These are phyloP conservation scores for Idaea aversata DNA, from an alignment of 2,888 invertebrate species.

Conservation along the genomic window DNA sequence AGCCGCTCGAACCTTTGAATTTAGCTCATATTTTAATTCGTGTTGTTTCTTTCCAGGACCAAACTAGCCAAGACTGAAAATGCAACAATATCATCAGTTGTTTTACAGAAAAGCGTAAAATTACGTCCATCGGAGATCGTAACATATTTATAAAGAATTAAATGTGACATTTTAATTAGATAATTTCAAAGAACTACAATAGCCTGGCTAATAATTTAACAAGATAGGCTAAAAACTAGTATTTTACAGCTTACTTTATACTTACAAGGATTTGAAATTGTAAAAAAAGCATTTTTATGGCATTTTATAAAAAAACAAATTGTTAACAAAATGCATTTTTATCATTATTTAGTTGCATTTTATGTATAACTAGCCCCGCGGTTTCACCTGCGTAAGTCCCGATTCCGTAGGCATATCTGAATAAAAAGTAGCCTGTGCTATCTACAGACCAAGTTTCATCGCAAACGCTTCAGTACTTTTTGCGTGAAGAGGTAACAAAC, in stretches of 20 bases:
- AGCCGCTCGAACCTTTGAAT: too few species aligned
- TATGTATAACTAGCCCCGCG: background rate
- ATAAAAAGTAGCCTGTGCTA: too few species aligned
- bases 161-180: conserved; percentile 36
- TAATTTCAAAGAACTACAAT: conserved; percentile 11
- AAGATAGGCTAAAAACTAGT: background rate
- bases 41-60: conserved; percentile 51
- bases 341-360: background rate
- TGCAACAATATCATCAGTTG: conserved; percentile 62
- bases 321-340: conserved; percentile 9
- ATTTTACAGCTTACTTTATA: background rate
- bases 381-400: too few species aligned
- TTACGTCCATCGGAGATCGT: conserved; percentile 38
- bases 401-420: too few species aligned
- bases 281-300: background rate
- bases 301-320: conserved; percentile 2
- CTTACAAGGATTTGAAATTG: background rate
- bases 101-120: conserved; percentile 35
- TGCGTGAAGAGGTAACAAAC: too few species aligned
- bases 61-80: conserved; percentile 69
- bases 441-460: too few species aligned
- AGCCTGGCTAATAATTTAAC: background rate
- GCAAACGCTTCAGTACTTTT: too few species aligned
- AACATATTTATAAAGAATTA: conserved; percentile 51
- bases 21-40: background rate